Conservation (phyloP, 2,113 vertebrate genomes). For the Lonchura striata region DNA sequence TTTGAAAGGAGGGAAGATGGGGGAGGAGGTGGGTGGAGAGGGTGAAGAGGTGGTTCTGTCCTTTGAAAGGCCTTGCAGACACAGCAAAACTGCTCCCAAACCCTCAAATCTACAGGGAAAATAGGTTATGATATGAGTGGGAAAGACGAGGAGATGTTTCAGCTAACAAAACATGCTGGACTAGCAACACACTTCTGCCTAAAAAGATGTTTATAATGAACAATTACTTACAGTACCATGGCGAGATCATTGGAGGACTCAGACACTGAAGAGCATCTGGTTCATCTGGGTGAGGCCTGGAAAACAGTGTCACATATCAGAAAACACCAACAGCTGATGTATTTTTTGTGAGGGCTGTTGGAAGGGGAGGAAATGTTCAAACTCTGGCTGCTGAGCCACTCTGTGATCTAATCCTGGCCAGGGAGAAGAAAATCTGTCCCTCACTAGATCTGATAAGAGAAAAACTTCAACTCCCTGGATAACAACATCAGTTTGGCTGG, state of each 20-base stretch:
- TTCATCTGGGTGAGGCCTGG: not conserved
- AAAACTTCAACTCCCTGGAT: not conserved
- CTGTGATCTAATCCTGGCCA: not conserved
- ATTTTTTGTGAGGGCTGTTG: not conserved
- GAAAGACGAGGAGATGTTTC: not conserved
- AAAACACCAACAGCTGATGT: not conserved
- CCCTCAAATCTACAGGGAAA: not conserved
- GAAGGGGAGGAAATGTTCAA: not conserved
- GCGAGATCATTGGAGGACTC: not conserved
- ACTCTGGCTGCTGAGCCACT: not conserved
- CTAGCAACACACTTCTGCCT: not conserved
- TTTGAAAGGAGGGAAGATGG: constrained; percentile 1
- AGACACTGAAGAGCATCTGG: not conserved
- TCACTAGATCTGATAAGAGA: not conserved
- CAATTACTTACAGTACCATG: not conserved
- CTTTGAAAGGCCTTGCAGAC: not conserved
- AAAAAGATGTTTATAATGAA: not conserved
- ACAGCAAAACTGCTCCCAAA: not conserved
- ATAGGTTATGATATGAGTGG: not conserved
- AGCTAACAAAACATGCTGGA: not conserved
- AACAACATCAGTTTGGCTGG: not conserved
- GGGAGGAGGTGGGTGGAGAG: not conserved
- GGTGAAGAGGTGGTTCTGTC: not conserved
- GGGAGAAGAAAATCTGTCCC: not conserved
- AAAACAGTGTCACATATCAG: not conserved